Base-by-base conservation (phyloP, 2,888 invertebrate species). In the Diabrotica balteata region DNA sequence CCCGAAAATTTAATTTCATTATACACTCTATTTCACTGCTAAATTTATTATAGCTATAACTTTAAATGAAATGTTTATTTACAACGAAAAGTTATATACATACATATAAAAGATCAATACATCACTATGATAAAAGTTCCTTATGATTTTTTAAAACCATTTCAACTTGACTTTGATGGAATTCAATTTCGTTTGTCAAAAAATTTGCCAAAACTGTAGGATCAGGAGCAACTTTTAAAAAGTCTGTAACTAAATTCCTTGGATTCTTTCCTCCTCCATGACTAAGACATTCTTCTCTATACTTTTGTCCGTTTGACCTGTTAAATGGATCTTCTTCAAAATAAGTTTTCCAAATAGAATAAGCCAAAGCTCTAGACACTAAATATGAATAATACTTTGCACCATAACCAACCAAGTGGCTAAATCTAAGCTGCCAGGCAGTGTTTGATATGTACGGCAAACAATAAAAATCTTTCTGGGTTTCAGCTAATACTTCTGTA, bases 311-410 rank as follows among this genome's bases (percentile, higher is more conserved):
- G 44, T 91, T 89, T n/a, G 83, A 76, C 6, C 94, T 88, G 80
- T 87, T 88, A 59, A 96, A 89, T 0, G 96, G 96, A 81, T 93
- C 90, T 0, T 84, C 81, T 78, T 90, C 88, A 80, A 98, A 97
- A 82, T 93, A 91, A 22, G 89, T 89, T 80, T 93, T 91, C 98
- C 98, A 98, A 72, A 97, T 94, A 86, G 92, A 91, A 66, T 95
- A 93, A 0, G 98, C 97, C 59, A 97, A 90, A 8, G 97, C 95
- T 78, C 95, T 89, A 0, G 98, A 98, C 79, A 98, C 93, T 72
- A 99, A 86, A 85, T 99, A 99, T 0, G 98, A 94, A 84, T 98
- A 99, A 85, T 99, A 99, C 84, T 97, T 98, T 0, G 98, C 98
- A 50, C 99, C 99, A 84, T 99, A 99, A 1, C 98, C 97, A 6